These are phyloP conservation scores for Brachynemurus nebulosus DNA, from an alignment of 2,888 invertebrate genomes.

Conservation along the genomic window DNA sequence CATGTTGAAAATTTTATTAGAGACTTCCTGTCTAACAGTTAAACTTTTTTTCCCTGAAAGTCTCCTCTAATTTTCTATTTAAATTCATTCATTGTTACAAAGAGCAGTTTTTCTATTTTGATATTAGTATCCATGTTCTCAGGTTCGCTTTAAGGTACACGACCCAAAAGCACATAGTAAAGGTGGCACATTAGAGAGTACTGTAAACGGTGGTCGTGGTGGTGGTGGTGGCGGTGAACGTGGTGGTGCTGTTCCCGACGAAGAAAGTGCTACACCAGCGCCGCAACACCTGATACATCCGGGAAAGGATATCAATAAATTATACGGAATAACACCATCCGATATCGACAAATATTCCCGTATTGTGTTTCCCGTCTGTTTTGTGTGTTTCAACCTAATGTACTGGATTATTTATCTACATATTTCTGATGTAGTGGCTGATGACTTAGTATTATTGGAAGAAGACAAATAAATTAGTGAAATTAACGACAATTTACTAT, in stretches of 20 bases:
- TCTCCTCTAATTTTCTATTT: too few species aligned
- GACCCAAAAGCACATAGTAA: conserved; percentile 89
- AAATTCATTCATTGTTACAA: too few species aligned
- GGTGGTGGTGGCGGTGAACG: conserved; percentile 46
- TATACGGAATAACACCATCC: conserved; percentile 86
- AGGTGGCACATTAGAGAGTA: conserved; percentile 82
- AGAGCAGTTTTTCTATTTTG: conserved; percentile 1
- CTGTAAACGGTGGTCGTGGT: conserved; percentile 69
- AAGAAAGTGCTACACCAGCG: conserved; percentile 49
- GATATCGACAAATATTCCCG: conserved; percentile 99
- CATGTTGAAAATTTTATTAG: too few species aligned
- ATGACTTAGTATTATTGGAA: conserved; percentile 74
- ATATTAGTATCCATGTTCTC: conserved; percentile 25
- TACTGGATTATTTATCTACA: conserved; percentile 96
- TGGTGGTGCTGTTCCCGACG: conserved; percentile 33
- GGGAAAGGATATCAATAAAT: conserved; percentile 83
- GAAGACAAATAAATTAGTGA: conserved; percentile 42
- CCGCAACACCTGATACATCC: conserved; percentile 72
- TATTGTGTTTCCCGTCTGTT: conserved; percentile 95
- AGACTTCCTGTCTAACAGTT: too few species aligned
- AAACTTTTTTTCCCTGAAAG: too few species aligned
- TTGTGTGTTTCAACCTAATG: conserved; percentile 97
- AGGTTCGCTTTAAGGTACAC: conserved; percentile 90
- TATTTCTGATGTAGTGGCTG: conserved; percentile 90
- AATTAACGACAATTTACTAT: background rate